Conservation (phyloP, 1,140 invertebrate species). For the Atta texana region DNA sequence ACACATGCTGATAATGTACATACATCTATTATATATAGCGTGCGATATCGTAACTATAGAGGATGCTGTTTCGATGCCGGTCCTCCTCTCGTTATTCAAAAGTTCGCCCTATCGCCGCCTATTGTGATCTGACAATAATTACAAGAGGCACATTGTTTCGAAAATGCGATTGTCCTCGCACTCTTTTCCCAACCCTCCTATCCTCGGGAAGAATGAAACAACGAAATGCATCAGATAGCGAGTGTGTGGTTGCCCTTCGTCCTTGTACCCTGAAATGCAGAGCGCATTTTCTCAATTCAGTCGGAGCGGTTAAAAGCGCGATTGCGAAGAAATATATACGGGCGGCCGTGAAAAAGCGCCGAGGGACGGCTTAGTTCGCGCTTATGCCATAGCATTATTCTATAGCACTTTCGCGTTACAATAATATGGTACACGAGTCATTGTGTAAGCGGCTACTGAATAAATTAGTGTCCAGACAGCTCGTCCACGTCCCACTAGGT, state of each 20-base stretch:
- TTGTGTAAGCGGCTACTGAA: slow-evolving; percentile 37
- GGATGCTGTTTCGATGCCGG: slow-evolving; percentile 6
- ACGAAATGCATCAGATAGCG: background rate
- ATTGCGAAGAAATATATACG: slow-evolving; percentile 25
- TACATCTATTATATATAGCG: background rate
- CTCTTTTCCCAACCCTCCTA: background rate
- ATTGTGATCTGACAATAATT: slow-evolving; percentile 50
- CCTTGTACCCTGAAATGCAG: slow-evolving; percentile 9
- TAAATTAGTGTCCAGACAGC: slow-evolving; percentile 29
- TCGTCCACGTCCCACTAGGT: slow-evolving; percentile 21
- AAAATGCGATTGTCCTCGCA: slow-evolving; percentile 18
- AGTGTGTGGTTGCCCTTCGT: background rate
- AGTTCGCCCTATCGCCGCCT: slow-evolving; percentile 36
- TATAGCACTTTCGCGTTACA: background rate
- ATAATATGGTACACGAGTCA: background rate
- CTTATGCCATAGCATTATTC: slow-evolving; percentile 4
- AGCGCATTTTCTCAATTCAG: background rate
- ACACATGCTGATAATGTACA: background rate
- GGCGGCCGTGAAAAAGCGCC: slow-evolving; percentile 13
- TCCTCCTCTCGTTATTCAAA: slow-evolving; percentile 44
- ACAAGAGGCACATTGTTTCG: slow-evolving; percentile 41
- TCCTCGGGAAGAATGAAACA: slow-evolving; percentile 11
- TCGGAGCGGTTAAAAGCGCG: background rate
- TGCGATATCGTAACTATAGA: background rate
- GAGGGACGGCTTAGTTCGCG: slow-evolving; percentile 17